Conservation (phyloP, 92 coral and sea anemone species). For the Heliopora coerulea region DNA sequence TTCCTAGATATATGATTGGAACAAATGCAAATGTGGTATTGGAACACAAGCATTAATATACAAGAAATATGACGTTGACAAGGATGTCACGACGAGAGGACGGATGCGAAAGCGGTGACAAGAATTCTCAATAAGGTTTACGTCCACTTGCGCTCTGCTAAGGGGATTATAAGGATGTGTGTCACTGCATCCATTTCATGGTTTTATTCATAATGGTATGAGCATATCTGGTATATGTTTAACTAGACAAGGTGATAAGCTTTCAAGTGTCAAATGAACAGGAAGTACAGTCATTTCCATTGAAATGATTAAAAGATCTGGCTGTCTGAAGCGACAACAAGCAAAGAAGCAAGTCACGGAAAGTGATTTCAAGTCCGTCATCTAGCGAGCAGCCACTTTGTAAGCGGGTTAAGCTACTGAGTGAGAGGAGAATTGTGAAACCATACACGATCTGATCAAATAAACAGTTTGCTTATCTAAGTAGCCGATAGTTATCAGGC, state of each 20-base stretch:
- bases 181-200: not conserved
- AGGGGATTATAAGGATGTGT: not conserved
- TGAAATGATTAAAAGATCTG: slow-evolving; percentile 44
- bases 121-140: not conserved
- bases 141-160: not conserved
- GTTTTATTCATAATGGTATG: not conserved
- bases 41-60: not conserved
- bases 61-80: not conserved
- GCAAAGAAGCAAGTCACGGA: slow-evolving; percentile 1
- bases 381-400: not conserved
- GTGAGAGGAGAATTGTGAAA: slow-evolving; percentile 9
- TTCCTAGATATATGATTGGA: not conserved
- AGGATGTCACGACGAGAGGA: not conserved
- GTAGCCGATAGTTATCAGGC: slow-evolving; percentile 41
- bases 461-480: slow-evolving; percentile 42
- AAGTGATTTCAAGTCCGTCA: not conserved
- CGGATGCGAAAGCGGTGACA: not conserved
- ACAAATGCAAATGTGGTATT: slow-evolving; percentile 26
- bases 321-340: slow-evolving; percentile 19
- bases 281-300: slow-evolving; percentile 42
- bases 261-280: slow-evolving; percentile 36
- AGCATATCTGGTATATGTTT: slow-evolving; percentile 9
- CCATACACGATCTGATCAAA: slow-evolving; percentile 28
- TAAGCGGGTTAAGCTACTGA: slow-evolving; percentile 8
- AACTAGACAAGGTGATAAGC: slow-evolving; percentile 35